Evolutionary conservation across 2,888 invertebrate species (phyloP).

Genomic region (Noctua fimbriata): DNA sequence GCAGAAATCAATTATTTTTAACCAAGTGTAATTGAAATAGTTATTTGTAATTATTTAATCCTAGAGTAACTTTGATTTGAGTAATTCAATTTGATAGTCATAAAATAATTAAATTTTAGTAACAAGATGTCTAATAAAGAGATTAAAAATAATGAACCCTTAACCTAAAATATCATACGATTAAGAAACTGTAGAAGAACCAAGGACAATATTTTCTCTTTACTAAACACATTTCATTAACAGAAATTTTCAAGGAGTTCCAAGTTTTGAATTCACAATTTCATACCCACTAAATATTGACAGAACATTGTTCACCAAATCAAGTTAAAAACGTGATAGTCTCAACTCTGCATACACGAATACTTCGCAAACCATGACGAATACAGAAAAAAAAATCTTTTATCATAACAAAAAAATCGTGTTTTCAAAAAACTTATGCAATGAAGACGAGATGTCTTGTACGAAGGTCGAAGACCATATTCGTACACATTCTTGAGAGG

Average conservation of each 20-base stretch:
- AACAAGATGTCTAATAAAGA: not conserved
- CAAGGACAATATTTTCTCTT: not conserved
- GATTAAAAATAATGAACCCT: constrained; percentile 9
- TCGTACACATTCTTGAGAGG: constrained; percentile 38
- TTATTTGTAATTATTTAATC: not conserved
- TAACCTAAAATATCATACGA: no score
- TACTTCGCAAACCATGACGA: not conserved
- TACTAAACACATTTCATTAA: not conserved
- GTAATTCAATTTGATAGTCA: constrained; percentile 7
- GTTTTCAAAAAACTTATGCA: constrained; percentile 36
- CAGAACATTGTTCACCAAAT: not conserved
- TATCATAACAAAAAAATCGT: constrained; percentile 22
- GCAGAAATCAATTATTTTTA: constrained; percentile 38
- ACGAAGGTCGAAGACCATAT: constrained; percentile 57
- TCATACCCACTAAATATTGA: not conserved
- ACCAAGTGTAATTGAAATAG: constrained; percentile 29
- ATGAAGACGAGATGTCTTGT: constrained; percentile 15
- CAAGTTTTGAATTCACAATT: not conserved
- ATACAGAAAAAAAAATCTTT: constrained; percentile 5
- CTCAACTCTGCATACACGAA: not conserved
- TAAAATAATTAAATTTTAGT: constrained; percentile 14
- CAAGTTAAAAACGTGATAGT: not conserved
- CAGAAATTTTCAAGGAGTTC: not conserved
- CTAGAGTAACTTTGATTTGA: not conserved
- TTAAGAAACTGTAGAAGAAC: not conserved